phyloP scores from a whole-genome alignment of 2,888 invertebrate species.

The Synergus umbraculus region DNA sequence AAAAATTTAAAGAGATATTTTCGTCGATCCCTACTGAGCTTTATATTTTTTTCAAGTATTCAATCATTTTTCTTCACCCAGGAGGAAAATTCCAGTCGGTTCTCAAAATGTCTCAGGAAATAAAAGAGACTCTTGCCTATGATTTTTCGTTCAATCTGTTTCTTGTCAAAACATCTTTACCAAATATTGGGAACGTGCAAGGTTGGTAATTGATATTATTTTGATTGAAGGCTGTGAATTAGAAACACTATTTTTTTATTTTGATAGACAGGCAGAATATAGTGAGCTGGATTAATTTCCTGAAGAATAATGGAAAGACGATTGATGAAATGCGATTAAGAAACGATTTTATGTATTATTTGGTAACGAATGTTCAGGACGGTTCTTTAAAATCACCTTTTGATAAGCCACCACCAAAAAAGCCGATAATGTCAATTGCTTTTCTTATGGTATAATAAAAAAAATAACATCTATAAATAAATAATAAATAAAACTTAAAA shows the following conservation, averaged over 20 bases:
- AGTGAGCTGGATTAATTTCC: not conserved
- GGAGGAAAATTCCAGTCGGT: constrained; percentile 3
- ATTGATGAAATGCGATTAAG: not conserved
- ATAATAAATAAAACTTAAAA: too few relatives aligned
- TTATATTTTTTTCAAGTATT: too few relatives aligned
- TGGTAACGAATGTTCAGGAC: not conserved
- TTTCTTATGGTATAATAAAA: not conserved
- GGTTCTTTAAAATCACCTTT: not conserved
- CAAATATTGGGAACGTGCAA: constrained; percentile 71
- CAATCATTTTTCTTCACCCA: too few relatives aligned
- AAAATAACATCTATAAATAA: too few relatives aligned
- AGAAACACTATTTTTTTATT: not conserved
- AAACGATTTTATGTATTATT: not conserved
- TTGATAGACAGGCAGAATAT: not conserved
- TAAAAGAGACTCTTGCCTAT: constrained; percentile 67
- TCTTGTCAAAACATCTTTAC: constrained; percentile 77
- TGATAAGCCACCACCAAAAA: not conserved
- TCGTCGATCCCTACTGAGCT: too few relatives aligned
- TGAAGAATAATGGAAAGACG: not conserved
- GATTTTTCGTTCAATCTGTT: constrained; percentile 80
- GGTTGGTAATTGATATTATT: not conserved
- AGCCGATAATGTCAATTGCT: not conserved
- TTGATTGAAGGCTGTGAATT: not conserved
- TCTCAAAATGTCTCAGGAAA: constrained; percentile 53
- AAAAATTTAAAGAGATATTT: too few relatives aligned